A percentile compares a stretch with the other conserved stretches of the same genome.
phyloP scores from a whole-genome alignment of 2,888 invertebrate species.

The Synanthedon vespiformis region DNA sequence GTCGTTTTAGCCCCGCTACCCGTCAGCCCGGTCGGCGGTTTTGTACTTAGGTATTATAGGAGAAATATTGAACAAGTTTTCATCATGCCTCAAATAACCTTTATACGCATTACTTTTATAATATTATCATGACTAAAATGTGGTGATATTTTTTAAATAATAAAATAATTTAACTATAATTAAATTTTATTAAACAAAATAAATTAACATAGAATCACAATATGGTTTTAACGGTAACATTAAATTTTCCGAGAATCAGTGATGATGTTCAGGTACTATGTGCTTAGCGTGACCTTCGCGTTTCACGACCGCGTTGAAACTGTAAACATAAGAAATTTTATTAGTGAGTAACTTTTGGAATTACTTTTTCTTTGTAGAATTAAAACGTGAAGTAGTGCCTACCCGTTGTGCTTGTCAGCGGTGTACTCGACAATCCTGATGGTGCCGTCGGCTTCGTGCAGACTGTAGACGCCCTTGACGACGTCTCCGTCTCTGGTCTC shows the following conservation, averaged over 20 bases:
- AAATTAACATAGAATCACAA: too few species aligned
- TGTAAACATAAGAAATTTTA: slow-evolving; percentile 6
- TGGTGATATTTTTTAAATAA: too few species aligned
- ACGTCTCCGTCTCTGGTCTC: slow-evolving; percentile 40
- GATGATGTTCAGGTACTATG: slow-evolving; percentile 12
- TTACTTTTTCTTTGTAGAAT: background rate
- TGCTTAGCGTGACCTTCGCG: slow-evolving; percentile 16
- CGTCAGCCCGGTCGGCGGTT: background rate
- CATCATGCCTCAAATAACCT: too few species aligned
- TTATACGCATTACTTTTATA: too few species aligned
- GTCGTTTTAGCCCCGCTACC: too few species aligned
- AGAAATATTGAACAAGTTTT: too few species aligned
- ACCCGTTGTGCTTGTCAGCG: slow-evolving; percentile 14
- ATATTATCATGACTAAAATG: too few species aligned
- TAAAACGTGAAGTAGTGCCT: slow-evolving; percentile 3
- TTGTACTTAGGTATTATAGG: too few species aligned
- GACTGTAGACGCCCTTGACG: slow-evolving; percentile 34
- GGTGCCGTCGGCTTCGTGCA: slow-evolving; percentile 14
- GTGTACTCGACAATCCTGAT: slow-evolving; percentile 13
- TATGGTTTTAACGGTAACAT: too few species aligned
- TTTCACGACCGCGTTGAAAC: slow-evolving; percentile 19
- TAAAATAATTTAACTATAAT: too few species aligned
- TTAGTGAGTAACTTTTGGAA: background rate
- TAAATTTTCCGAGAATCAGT: slow-evolving; percentile 2
- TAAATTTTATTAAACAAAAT: too few species aligned